A percentile compares a stretch with the other conserved stretches of the same genome.
These are phyloP conservation scores for Clusia tigrina DNA, from an alignment of 2,888 invertebrate species.

Conservation along the genomic window DNA sequence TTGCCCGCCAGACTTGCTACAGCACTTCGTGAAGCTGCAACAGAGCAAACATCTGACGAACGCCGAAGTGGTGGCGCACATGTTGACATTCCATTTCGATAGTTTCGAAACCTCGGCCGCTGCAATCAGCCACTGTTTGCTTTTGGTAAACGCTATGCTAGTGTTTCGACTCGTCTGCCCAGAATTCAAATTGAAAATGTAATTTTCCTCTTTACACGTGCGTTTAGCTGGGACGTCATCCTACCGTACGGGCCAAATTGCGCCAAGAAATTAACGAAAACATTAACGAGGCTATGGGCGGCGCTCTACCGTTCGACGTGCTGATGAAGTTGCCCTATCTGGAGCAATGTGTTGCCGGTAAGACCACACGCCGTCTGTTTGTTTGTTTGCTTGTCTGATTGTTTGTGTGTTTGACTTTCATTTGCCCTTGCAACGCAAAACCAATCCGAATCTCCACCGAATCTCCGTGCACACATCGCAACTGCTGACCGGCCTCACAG, in stretches of 20 bases:
- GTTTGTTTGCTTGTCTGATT: neutral
- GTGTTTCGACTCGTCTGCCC: too few relatives aligned
- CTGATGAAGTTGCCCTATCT: conserved; percentile 49
- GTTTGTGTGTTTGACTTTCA: neutral
- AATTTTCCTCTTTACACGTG: neutral
- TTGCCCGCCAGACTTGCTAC: conserved; percentile 40
- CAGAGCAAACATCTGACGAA: conserved; percentile 42
- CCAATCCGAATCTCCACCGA: neutral
- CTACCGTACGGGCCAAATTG: conserved; percentile 45
- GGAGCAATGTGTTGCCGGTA: conserved; percentile 51
- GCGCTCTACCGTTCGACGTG: conserved; percentile 43
- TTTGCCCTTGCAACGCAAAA: neutral
- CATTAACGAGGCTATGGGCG: conserved; percentile 30
- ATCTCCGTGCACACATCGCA: neutral
- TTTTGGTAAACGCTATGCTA: conserved; percentile 37
- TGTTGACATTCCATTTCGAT: conserved; percentile 47
- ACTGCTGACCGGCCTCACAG: conserved; percentile 40
- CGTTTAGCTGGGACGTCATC: conserved; percentile 42
- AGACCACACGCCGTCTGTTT: neutral
- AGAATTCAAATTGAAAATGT: too few relatives aligned
- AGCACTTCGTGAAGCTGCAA: conserved; percentile 37
- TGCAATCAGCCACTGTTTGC: conserved; percentile 40
- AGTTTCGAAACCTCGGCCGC: conserved; percentile 52
- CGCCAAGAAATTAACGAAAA: conserved; percentile 45
- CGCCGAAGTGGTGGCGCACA: conserved; percentile 46